A percentile compares a stretch with the other conserved stretches of the same genome.
These are phyloP conservation scores for Coenonympha arcania DNA, from an alignment of 2,888 invertebrate genomes.

Conservation along the genomic window DNA sequence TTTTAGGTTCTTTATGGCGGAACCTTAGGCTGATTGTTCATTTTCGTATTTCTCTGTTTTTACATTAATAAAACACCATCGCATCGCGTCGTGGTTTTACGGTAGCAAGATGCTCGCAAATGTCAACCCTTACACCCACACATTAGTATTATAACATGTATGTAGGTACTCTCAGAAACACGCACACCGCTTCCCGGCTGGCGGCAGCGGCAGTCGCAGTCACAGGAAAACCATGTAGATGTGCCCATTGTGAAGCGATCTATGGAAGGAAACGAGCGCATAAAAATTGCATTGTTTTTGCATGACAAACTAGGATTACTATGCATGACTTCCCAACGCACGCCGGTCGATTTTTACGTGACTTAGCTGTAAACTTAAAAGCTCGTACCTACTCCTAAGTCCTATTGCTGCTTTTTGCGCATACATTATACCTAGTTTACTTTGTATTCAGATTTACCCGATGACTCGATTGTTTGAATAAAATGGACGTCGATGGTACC, in stretches of 20 bases:
- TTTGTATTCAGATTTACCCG: background rate
- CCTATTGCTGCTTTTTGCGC: too few relatives aligned
- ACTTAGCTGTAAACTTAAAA: conserved; percentile 1
- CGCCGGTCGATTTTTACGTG: conserved; percentile 4
- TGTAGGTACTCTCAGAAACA: conserved; percentile 44
- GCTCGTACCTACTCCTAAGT: too few relatives aligned
- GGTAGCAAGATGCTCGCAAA: too few relatives aligned
- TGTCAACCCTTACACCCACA: conserved; percentile 28
- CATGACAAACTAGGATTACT: conserved; percentile 33
- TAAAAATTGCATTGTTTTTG: conserved; percentile 39
- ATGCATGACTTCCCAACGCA: conserved; percentile 17
- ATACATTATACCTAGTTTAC: too few relatives aligned
- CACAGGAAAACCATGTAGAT: conserved; percentile 54
- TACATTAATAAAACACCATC: too few relatives aligned
- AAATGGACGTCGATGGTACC: background rate
- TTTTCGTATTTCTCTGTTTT: too few relatives aligned
- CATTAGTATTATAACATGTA: conserved; percentile 25
- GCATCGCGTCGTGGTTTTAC: too few relatives aligned
- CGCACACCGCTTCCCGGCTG: conserved; percentile 55
- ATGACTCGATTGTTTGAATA: background rate
- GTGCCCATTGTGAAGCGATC: conserved; percentile 41
- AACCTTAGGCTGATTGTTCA: too few relatives aligned
- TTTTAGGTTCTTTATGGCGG: too few relatives aligned
- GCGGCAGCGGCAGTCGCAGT: conserved; percentile 35
- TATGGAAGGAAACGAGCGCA: conserved; percentile 43